phyloP scores from a whole-genome alignment of 2,888 invertebrate species.

The Palloptera scutellata region DNA sequence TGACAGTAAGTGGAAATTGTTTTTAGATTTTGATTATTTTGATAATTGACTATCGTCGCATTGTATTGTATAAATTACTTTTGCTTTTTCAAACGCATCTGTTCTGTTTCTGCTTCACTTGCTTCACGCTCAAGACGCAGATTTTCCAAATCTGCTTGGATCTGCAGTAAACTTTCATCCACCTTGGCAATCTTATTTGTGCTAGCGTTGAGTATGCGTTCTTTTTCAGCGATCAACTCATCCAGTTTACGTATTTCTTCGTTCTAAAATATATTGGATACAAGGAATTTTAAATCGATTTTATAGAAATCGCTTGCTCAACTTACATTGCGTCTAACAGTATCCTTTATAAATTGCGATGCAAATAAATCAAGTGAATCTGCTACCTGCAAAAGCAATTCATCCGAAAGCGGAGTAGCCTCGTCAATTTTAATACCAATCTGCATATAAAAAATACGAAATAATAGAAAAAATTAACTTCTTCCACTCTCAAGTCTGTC shows the following conservation, averaged over 20 bases:
- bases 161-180: slow-evolving; percentile 73
- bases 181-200: slow-evolving; percentile 74
- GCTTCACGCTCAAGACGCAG: slow-evolving; percentile 59
- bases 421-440: slow-evolving; percentile 67
- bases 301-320: not conserved
- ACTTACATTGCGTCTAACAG: slow-evolving; percentile 78
- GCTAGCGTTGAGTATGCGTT: slow-evolving; percentile 69
- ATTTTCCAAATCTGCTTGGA: slow-evolving; percentile 71
- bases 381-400: slow-evolving; percentile 72
- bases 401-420: slow-evolving; percentile 67
- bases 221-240: slow-evolving; percentile 69
- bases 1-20: slow-evolving; percentile 20
- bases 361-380: slow-evolving; percentile 74
- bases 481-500: too few species aligned
- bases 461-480: not conserved
- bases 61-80: slow-evolving; percentile 58
- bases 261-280: slow-evolving; percentile 65
- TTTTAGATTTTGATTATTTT: slow-evolving; percentile 57
- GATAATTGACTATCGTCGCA: too few species aligned
- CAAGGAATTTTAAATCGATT: not conserved
- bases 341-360: slow-evolving; percentile 71
- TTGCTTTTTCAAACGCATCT: slow-evolving; percentile 48
- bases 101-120: slow-evolving; percentile 46
- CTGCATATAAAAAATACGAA: slow-evolving; percentile 58
- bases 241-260: slow-evolving; percentile 77